Base-by-base conservation (phyloP, 2,113 vertebrate species). In the Spea bombifrons region DNA sequence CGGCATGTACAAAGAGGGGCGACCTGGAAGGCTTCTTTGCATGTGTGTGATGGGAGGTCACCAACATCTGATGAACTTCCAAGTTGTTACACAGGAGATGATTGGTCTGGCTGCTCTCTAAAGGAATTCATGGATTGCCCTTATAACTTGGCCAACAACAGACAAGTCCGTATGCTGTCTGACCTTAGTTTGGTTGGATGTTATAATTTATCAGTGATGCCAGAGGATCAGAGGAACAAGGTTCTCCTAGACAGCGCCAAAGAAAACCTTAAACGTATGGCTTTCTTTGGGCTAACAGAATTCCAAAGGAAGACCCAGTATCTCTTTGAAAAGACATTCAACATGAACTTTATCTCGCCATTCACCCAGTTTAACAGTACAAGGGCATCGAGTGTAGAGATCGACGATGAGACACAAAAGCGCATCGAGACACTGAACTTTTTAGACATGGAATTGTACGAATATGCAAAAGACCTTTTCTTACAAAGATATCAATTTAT, bases 291-390 rank as follows among this genome's bases (percentile, higher is more conserved):
- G 71, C 94, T 99, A 67, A 99, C 97, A 0, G 97, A 99, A 73
- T 98, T 97, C 86, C 97, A 99, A 84, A 93, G 97, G 17, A 98
- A 99, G 86, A 99, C 97, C 76, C 97, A 99, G 88, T 98, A 99
- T 84, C 89, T 99, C 77, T 99, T 99, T 49, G 97, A 99, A 84
- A 95, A 95, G 74, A 97, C 96, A 71, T 99, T 99, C 89, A 94
- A 90, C 84, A 91, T 99, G 92, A 94, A 94, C 86, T 99, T 99
- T 89, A 98, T 98, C 57, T 93, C 94, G 0, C 96, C 96, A 0
- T 99, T 99, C 91, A 98, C 94, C 0, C 97, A 99, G 86, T 95
- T 97, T 75, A 99, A 99, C 0, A 97, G 95, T 86, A 99, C 97
- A 15, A 94, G 96, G 10, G 97, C 97, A 44, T 94, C 96, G 84